These are phyloP conservation scores for Aptenodytes forsteri DNA, from an alignment of 2,113 vertebrate species.

Conservation along the genomic window DNA sequence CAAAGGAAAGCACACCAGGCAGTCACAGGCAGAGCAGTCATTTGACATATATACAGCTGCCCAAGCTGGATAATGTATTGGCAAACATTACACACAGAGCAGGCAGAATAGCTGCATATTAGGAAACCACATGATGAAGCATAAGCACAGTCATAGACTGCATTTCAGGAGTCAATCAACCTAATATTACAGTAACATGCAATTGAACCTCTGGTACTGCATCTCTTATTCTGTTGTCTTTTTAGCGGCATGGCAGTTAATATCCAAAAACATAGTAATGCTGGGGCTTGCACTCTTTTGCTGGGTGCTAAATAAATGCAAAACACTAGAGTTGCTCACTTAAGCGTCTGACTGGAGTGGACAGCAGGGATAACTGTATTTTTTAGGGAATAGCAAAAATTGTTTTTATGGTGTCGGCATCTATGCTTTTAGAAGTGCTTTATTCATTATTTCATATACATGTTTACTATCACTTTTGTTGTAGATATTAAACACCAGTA, in stretches of 20 bases:
- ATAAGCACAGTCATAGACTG: background rate
- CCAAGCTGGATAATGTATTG: background rate
- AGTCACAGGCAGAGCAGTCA: background rate
- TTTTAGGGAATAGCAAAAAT: background rate
- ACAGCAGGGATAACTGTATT: background rate
- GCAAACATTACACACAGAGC: background rate
- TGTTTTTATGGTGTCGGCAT: background rate
- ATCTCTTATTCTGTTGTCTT: background rate
- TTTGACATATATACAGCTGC: background rate
- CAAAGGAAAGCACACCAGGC: background rate
- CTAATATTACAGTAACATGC: background rate
- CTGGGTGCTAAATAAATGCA: background rate
- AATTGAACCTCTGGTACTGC: background rate
- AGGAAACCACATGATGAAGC: background rate
- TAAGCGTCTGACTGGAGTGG: background rate
- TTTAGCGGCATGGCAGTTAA: background rate
- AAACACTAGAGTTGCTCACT: background rate
- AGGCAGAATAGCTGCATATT: background rate
- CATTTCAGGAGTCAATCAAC: background rate
- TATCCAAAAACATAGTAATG: background rate
- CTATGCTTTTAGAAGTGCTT: background rate
- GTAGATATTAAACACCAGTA: background rate
- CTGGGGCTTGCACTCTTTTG: background rate
- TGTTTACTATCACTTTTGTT: background rate
- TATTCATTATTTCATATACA: background rate